These are phyloP conservation scores for Cottus gobio DNA, from an alignment of 2,113 vertebrate species.

Conservation along the genomic window DNA sequence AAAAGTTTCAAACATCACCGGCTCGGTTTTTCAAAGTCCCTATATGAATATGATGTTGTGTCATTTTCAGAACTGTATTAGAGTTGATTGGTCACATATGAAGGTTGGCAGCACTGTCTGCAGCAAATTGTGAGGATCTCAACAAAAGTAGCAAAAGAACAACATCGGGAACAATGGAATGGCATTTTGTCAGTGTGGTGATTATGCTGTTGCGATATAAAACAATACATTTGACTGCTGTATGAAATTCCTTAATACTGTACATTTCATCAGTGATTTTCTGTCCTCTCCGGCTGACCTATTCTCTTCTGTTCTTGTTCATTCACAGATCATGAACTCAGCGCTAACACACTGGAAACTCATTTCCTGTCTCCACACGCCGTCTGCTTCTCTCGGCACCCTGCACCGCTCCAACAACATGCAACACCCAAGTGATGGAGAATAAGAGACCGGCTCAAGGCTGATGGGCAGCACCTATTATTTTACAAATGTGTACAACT, in stretches of 20 bases:
- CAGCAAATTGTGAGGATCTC: neutral
- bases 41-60: neutral
- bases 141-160: neutral
- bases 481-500: neutral
- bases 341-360: constrained; percentile 41
- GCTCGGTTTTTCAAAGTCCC: neutral
- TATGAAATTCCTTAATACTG: neutral
- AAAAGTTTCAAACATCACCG: neutral
- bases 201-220: neutral
- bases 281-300: constrained; percentile 1
- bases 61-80: neutral
- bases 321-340: constrained; percentile 51
- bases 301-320: constrained; percentile 20
- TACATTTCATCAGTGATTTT: neutral
- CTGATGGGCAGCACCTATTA: constrained; percentile 9
- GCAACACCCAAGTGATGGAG: constrained; percentile 22
- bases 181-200: too few relatives aligned
- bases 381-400: constrained; percentile 13
- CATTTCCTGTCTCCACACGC: constrained; percentile 51
- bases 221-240: neutral
- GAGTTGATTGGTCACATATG: neutral
- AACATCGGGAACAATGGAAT: neutral
- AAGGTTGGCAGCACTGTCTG: neutral
- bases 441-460: neutral
- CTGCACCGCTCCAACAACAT: constrained; percentile 10